These are phyloP conservation scores for Silurus glanis DNA, from an alignment of 2,113 vertebrate species.

Conservation along the genomic window DNA sequence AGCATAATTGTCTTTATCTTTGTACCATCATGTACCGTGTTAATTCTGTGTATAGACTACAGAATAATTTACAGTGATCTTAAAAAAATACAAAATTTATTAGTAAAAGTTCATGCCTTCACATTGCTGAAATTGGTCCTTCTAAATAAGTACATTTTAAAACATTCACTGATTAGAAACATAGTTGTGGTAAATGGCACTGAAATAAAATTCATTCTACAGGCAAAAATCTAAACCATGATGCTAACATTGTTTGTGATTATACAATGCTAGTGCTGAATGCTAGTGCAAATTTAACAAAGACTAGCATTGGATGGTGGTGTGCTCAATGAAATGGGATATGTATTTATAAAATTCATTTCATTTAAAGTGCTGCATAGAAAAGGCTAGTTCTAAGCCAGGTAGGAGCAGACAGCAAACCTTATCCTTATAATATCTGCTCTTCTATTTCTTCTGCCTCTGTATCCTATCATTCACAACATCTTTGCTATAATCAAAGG, in stretches of 20 bases:
- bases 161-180: background rate
- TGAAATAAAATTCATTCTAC: background rate
- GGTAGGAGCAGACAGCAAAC: background rate
- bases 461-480: background rate
- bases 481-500: background rate
- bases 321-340: background rate
- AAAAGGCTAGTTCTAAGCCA: background rate
- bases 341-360: background rate
- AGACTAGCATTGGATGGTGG: background rate
- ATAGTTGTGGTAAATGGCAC: background rate
- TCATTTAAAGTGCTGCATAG: background rate
- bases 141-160: background rate
- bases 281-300: background rate
- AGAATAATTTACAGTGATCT: background rate
- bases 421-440: background rate
- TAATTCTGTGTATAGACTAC: background rate
- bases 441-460: background rate
- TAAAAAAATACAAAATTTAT: background rate
- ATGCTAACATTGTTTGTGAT: background rate
- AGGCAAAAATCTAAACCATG: background rate
- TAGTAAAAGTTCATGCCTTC: background rate
- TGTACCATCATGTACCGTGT: background rate
- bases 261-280: background rate
- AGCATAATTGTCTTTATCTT: background rate
- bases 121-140: background rate